Evolutionary conservation across 2,797 vertebrate genomes (phyloP).

Genomic region (Alectoris magna): DNA sequence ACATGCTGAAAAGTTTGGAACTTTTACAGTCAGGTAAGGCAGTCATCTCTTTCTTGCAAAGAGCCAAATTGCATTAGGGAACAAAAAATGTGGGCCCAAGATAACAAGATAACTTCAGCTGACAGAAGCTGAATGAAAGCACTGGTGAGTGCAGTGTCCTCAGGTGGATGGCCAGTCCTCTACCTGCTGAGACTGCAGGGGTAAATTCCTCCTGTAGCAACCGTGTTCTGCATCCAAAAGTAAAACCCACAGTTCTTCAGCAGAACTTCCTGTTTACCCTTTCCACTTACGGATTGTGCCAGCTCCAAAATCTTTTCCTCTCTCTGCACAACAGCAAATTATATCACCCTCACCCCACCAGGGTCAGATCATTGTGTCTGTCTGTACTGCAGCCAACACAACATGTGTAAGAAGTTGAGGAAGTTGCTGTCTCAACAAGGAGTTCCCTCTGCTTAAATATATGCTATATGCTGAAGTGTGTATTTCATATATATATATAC

Average conservation of each 20-base stretch:
- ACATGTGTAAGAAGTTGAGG: background rate
- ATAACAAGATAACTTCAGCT: background rate
- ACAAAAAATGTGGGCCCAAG: background rate
- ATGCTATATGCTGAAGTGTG: background rate
- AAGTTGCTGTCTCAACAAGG: background rate
- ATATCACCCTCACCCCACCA: background rate
- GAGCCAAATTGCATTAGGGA: background rate
- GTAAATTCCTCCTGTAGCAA: background rate
- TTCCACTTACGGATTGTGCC: background rate
- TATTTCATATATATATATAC: background rate
- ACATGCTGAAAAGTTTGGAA: background rate
- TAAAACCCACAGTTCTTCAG: background rate
- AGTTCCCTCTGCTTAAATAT: background rate
- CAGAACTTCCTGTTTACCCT: background rate
- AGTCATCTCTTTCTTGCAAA: background rate
- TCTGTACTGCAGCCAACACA: background rate
- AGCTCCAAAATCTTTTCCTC: slow-evolving; percentile 9
- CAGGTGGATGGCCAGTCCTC: background rate
- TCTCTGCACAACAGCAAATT: background rate
- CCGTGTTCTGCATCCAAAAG: background rate
- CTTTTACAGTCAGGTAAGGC: background rate
- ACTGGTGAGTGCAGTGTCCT: background rate
- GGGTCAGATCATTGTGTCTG: background rate
- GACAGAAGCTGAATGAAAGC: background rate
- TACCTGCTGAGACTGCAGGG: background rate